A percentile compares a stretch with the other conserved stretches of the same genome.
phyloP scores from a whole-genome alignment of 2,888 invertebrate genomes.

The Mesorhabditis belari region DNA sequence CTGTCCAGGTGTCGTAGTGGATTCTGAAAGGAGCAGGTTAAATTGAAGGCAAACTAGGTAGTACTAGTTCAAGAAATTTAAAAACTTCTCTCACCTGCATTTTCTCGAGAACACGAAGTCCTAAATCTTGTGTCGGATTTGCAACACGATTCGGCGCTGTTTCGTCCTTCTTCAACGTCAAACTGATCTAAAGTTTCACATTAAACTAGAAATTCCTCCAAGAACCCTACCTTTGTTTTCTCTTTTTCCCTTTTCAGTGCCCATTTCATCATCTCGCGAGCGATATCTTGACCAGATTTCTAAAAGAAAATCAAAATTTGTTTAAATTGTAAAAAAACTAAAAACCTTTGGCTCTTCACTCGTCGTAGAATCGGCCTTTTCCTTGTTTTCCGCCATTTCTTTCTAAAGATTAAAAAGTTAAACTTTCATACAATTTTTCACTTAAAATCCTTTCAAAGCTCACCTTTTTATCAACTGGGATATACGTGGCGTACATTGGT shows the following conservation, averaged over 20 bases:
- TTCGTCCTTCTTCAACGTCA: conserved; percentile 20
- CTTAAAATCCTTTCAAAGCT: not conserved
- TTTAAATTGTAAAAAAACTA: too few species aligned
- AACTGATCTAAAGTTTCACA: not conserved
- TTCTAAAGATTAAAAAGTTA: too few species aligned
- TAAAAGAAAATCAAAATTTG: conserved; percentile 55
- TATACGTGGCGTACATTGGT: conserved; percentile 54
- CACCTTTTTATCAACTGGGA: conserved; percentile 21
- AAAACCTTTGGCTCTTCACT: not conserved
- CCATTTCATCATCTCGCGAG: conserved; percentile 80
- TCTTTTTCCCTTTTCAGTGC: conserved; percentile 93
- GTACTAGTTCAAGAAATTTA: not conserved
- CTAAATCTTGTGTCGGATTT: too few species aligned
- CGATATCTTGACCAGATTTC: conserved; percentile 50
- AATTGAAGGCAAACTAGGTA: too few species aligned
- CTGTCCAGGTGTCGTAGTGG: not conserved
- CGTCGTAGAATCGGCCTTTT: too few species aligned
- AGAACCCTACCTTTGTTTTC: conserved; percentile 59
- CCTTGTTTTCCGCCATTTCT: too few species aligned
- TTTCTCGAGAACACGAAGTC: not conserved
- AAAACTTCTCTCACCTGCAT: not conserved
- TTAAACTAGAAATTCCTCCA: not conserved
- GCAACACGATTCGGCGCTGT: conserved; percentile 8
- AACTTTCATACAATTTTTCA: too few species aligned
- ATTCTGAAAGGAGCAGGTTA: too few species aligned